Evolutionary conservation across 2,113 vertebrate genomes (phyloP).

Genomic region (Pseudorasbora parva): DNA sequence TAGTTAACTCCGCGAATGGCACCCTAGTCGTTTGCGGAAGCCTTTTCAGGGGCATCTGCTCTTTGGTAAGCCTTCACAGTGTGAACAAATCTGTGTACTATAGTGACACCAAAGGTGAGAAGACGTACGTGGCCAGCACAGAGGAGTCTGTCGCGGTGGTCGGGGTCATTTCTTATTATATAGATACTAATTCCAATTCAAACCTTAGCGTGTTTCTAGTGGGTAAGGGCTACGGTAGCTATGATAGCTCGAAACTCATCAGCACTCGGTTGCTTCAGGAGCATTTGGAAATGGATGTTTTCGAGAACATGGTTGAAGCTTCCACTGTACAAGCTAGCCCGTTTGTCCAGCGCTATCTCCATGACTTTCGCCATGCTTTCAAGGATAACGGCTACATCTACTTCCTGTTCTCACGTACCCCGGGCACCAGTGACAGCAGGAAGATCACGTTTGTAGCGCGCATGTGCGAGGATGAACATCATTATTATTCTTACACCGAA

Average conservation of each 20-base stretch:
- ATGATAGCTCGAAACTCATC: conserved; percentile 93
- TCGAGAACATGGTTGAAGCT: conserved; percentile 90
- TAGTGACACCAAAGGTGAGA: conserved; percentile 88
- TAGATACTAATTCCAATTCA: neutral
- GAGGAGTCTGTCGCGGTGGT: conserved; percentile 88
- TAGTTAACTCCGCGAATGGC: conserved; percentile 75
- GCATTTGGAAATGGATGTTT: conserved; percentile 80
- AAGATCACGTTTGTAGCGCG: conserved; percentile 88
- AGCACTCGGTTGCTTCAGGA: conserved; percentile 88
- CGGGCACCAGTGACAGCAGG: conserved; percentile 78
- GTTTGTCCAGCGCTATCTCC: conserved; percentile 76
- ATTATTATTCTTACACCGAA: conserved; percentile 95
- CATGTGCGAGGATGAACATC: conserved; percentile 85
- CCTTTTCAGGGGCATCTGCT: conserved; percentile 92
- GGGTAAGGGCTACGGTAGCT: conserved; percentile 88
- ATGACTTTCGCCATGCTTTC: conserved; percentile 82
- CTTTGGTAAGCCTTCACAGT: conserved; percentile 81
- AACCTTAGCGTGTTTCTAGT: conserved; percentile 83
- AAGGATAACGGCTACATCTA: conserved; percentile 84
- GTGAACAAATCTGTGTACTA: conserved; percentile 81
- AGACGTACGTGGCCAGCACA: conserved; percentile 91
- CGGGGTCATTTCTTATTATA: conserved; percentile 83
- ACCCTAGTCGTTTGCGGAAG: conserved; percentile 90
- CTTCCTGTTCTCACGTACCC: conserved; percentile 89
- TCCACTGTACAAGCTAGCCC: conserved; percentile 82